phyloP scores from a whole-genome alignment of 2,888 invertebrate genomes.

The Dione vanillae region DNA sequence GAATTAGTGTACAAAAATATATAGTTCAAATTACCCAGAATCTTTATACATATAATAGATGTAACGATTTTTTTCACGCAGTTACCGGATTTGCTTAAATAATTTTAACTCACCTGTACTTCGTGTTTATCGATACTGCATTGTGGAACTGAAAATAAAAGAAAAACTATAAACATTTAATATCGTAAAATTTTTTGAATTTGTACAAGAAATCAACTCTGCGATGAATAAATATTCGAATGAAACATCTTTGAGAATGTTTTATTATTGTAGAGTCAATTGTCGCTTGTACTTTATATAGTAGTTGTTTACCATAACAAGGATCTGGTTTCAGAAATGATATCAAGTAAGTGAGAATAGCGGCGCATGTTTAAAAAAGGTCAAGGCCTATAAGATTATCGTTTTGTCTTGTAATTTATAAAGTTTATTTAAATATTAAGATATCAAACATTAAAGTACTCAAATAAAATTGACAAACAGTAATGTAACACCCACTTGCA shows the following conservation, averaged over 20 bases:
- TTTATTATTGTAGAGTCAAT: conserved; percentile 31
- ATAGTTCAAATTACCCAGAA: too few relatives aligned
- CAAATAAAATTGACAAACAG: too few relatives aligned
- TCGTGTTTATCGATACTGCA: conserved; percentile 37
- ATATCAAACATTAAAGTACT: too few relatives aligned
- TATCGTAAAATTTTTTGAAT: conserved; percentile 26
- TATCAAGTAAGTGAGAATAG: not conserved
- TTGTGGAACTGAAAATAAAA: conserved; percentile 37
- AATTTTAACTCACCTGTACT: conserved; percentile 34
- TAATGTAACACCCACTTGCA: too few relatives aligned
- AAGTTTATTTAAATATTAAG: not conserved
- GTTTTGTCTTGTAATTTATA: not conserved
- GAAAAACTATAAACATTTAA: conserved; percentile 30
- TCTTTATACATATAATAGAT: too few relatives aligned
- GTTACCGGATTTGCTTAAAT: not conserved
- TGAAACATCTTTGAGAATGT: conserved; percentile 37
- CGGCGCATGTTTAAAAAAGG: not conserved
- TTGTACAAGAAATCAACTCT: conserved; percentile 23
- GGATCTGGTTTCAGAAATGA: conserved; percentile 18
- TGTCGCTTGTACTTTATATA: conserved; percentile 35
- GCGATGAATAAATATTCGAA: conserved; percentile 30
- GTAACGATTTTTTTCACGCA: not conserved
- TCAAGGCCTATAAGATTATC: not conserved
- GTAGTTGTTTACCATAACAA: conserved; percentile 22
- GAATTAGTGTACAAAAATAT: not conserved